Conservation (phyloP, 2,888 invertebrate genomes). For the Apodemia zela region DNA sequence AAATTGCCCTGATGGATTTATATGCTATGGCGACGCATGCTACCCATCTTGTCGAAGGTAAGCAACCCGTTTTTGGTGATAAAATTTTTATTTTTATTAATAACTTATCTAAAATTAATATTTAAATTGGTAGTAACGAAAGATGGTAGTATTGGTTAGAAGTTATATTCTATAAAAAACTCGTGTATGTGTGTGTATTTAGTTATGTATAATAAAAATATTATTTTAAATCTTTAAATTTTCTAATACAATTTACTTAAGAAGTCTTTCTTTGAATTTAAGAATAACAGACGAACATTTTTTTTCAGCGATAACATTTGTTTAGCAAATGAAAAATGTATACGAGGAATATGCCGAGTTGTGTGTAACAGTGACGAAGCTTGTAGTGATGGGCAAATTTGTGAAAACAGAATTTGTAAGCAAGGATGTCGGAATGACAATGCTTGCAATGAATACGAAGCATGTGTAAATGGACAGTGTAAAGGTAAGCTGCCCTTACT, state of each 20-base stretch:
- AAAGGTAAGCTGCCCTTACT: constrained; percentile 76
- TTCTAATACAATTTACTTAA: too few species aligned
- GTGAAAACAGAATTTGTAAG: constrained; percentile 91
- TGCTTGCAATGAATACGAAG: constrained; percentile 86
- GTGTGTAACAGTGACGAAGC: constrained; percentile 93
- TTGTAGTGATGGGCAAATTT: constrained; percentile 90
- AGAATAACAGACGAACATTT: constrained; percentile 26
- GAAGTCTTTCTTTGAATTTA: not conserved
- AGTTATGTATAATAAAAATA: too few species aligned
- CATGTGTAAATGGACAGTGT: constrained; percentile 91
- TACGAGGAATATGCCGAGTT: constrained; percentile 89
- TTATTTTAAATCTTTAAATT: too few species aligned
- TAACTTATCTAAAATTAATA: too few species aligned
- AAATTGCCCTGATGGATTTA: constrained; percentile 86
- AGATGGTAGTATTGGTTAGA: too few species aligned
- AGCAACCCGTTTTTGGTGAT: not conserved
- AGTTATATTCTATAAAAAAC: too few species aligned
- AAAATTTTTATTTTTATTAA: too few species aligned
- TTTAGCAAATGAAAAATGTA: constrained; percentile 91
- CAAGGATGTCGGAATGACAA: constrained; percentile 93
- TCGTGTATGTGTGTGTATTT: too few species aligned
- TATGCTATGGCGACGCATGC: constrained; percentile 89
- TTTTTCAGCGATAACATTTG: constrained; percentile 88
- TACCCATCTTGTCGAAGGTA: constrained; percentile 89
- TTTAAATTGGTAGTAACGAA: too few species aligned